Base-by-base conservation (phyloP, 2,888 invertebrate genomes). In the Cantharis rufa region DNA sequence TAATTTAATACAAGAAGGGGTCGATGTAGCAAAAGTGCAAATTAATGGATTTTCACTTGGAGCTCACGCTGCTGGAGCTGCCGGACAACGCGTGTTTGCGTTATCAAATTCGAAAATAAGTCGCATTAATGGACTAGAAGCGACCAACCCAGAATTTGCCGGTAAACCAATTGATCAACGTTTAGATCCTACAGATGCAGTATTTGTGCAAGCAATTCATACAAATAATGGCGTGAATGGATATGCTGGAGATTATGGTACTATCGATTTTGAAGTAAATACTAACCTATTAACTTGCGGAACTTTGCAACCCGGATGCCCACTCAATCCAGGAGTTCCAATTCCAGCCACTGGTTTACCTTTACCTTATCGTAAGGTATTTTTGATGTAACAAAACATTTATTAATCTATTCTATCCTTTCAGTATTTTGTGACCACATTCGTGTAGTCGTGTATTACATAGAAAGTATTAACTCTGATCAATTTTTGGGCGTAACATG, bases 401-500 rank as follows among this genome's bases (percentile, higher is more conserved):
- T 48, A 48, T n/a, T 7, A 48, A n/a, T 1, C n/a, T 48, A 48
- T 48, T 7, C 2, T 48, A 24, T 9, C 24, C 7, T 48, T n/a
- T 32, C 7, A 66, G 64, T n/a, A n/a, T 66, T 66, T 21, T 66
- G 64, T 15, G 2, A n/a, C 24, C 64, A 66, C 21, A 21, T 66
- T n/a, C 18, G 64, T 5, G 15, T 21, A 4, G 21, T 13, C n/a
- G 15, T n/a, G 7, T 66, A 66, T 24, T 66, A 9, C 24, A 66
- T 66, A 9, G 21, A 21, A 21, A 66, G 64, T 24, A 66, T 66
- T 21, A 66, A 21, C 13, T 66, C 64, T 2, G n/a, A 66, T 21
- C 9, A 66, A 1, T 24, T 66, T 66, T n/a, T 66, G 5, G 64
- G 64, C 9, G 84, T 11, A 85, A 70, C 68, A 84, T 83, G 74